A percentile compares a stretch with the other conserved stretches of the same genome.
Evolutionary conservation across 2,797 vertebrate species (phyloP).

Genomic region (Tinamus major): DNA sequence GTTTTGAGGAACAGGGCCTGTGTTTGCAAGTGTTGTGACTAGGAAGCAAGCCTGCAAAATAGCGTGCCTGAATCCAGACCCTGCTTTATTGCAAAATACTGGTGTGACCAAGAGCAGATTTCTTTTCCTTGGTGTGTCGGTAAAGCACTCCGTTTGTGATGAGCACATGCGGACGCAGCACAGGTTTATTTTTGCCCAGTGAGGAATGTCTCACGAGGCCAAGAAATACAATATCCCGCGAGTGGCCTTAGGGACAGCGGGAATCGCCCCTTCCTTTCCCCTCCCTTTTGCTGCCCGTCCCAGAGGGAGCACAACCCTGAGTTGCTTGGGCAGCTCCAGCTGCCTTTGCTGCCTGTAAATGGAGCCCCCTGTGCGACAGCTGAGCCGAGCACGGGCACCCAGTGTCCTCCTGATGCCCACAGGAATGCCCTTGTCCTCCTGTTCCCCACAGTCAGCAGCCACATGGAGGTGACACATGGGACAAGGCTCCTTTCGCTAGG

Average conservation of each 20-base stretch:
- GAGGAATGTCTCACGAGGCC: neutral
- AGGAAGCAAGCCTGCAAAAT: neutral
- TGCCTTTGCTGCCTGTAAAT: neutral
- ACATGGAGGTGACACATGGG: rapidly evolving
- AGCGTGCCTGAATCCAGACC: neutral
- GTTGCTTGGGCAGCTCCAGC: neutral
- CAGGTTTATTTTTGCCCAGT: neutral
- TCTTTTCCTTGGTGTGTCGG: neutral
- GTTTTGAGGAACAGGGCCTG: neutral
- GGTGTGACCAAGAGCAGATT: neutral
- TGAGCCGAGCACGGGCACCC: rapidly evolving
- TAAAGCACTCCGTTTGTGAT: neutral
- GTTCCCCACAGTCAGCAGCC: neutral
- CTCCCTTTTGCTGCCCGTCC: neutral
- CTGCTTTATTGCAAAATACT: neutral
- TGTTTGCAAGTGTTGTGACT: neutral
- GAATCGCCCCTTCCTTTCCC: neutral
- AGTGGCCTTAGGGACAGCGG: neutral
- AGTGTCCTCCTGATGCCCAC: neutral
- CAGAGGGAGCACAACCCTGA: neutral
- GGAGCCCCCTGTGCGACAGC: neutral
- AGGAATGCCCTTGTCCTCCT: neutral
- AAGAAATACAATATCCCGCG: neutral
- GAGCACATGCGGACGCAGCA: neutral
- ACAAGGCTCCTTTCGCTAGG: neutral